Base-by-base conservation (phyloP, 2,797 vertebrate genomes). In the Fistularia tabacaria region DNA sequence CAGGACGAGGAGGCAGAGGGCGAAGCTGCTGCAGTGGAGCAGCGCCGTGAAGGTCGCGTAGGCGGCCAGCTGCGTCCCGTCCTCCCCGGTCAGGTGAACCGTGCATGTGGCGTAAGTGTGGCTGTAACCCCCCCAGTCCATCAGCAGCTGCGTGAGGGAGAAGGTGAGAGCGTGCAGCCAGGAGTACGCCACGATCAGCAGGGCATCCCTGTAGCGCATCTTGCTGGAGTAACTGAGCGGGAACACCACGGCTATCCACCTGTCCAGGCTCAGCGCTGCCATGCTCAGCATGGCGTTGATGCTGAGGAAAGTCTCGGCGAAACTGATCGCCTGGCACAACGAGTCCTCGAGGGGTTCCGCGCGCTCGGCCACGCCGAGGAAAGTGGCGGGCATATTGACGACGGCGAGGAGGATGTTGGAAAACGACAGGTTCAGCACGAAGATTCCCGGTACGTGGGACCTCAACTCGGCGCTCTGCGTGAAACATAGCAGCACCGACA, bases 191-290 rank as follows among this genome's bases (percentile, higher is more conserved):
- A 93, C 83, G 70, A 91, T 90, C 54, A 90, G 68, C 7, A 80
- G 56, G 0, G 92, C 89, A 36, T 93, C 87, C 59, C 87, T 85
- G 70, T 85, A 83, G 62, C 90, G 82, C 90, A 93, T 91, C 81
- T 88, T 91, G 82, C 89, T 92, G 75, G 85, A 87, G 57, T 92
- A 93, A 59, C 85, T 90, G 14, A 92, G 73, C 3, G 90, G 92
- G 51, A 93, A 93, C 42, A 91, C 88, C 57, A 92, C 88, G 0
- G 91, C 91, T 14, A 92, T 77, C 92, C 93, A 93, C 69, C 88
- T 83, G 87, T 93, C 91, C 61, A 92, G 85, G 76, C 93, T 89
- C 42, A 93, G 90, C 0, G 90, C 92, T 14, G 88, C 92, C 91
- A 90, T 92, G 80, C 86, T 93, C 76, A 92, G 52, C 90, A 92